Evolutionary conservation across 2,888 invertebrate species (phyloP), one percentile per base, ranked within the genome.

Genomic region (Allophyes oxyacanthae): DNA sequence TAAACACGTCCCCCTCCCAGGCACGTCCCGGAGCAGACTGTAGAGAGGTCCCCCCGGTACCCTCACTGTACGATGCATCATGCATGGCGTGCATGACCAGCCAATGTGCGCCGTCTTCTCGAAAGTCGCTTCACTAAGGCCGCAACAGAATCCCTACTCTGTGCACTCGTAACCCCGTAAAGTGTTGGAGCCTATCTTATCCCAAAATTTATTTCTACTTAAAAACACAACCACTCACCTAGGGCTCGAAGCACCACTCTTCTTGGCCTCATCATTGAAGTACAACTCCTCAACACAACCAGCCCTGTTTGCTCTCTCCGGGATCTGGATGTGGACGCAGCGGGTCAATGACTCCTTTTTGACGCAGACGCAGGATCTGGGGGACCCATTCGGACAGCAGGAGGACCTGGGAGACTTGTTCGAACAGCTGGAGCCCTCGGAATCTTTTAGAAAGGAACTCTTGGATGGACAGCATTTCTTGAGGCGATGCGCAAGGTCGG

Each of bases 171-270:
- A n/a, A n/a, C n/a, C n/a, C n/a, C n/a, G n/a, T n/a, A n/a, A n/a
- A n/a, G n/a, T n/a, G n/a, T n/a, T n/a, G n/a, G n/a, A n/a, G n/a
- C n/a, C n/a, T n/a, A n/a, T n/a, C n/a, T n/a, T n/a, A n/a, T n/a
- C n/a, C n/a, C n/a, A n/a, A n/a, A n/a, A n/a, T n/a, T n/a, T n/a
- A n/a, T n/a, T n/a, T n/a, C n/a, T n/a, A n/a, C n/a, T n/a, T n/a
- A n/a, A n/a, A n/a, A n/a, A n/a, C n/a, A n/a, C n/a, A 28, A 28
- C 2, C 6, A 41, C 71, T 77, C 41, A 75, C 77, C 28, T 26
- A 6, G 60, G 45, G 0, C 26, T 42, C 0, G 68, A 60, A 9
- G 36, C 48, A n/a, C 52, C 20, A 37, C 57, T 57, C 42, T 28
- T 70, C 61, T 50, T 53, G 6, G 46, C 46, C 4, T 41, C 41